A percentile compares a stretch with the other conserved stretches of the same genome.
phyloP scores from a whole-genome alignment of 1,140 invertebrate genomes.

The Solenopsis invicta region DNA sequence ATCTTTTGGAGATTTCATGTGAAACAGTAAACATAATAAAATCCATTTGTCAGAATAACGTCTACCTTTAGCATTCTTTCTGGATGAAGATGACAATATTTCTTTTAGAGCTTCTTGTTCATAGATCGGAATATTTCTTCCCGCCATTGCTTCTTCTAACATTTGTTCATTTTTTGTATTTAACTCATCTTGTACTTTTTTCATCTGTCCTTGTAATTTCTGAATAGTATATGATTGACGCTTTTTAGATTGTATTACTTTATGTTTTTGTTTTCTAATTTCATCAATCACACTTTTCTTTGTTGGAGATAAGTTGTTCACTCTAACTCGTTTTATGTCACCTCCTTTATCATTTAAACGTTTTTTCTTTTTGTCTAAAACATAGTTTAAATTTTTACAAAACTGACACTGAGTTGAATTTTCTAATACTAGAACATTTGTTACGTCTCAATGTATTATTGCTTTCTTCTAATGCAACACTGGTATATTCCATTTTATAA shows the following conservation, averaged over 20 bases:
- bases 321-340: not conserved
- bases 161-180: not conserved
- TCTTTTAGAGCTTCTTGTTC: not conserved
- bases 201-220: not conserved
- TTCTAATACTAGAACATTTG: not conserved
- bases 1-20: slow-evolving; percentile 1
- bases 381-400: not conserved
- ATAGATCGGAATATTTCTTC: not conserved
- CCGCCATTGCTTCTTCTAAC: not conserved
- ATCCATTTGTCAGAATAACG: not conserved
- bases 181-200: not conserved
- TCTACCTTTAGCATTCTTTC: not conserved
- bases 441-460: not conserved
- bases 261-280: not conserved
- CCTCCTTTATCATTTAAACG: not conserved
- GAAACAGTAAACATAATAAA: not conserved
- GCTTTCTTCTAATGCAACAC: not conserved
- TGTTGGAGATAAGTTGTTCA: not conserved
- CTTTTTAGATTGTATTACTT: not conserved
- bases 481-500: not conserved
- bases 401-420: not conserved
- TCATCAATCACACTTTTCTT: not conserved
- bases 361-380: not conserved
- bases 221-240: not conserved
- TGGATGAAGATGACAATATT: not conserved